These are phyloP conservation scores for Lemur catta DNA, from an alignment of 2,797 vertebrate genomes.

Conservation along the genomic window DNA sequence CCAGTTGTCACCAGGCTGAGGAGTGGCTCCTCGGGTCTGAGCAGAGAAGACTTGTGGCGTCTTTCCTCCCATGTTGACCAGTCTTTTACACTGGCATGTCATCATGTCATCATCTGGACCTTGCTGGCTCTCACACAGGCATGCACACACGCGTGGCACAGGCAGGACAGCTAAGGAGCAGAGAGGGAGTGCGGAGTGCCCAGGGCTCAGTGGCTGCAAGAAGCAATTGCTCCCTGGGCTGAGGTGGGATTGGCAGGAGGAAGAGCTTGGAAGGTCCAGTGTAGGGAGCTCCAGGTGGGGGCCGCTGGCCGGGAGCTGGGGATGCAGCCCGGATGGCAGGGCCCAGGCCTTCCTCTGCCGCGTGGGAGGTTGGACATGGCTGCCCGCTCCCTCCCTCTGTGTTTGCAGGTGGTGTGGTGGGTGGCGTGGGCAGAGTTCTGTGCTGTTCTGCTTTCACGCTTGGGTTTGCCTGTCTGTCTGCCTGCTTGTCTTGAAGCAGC, in stretches of 20 bases:
- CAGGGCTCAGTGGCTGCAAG: not conserved
- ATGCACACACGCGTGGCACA: fast-evolving
- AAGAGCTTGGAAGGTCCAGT: not conserved
- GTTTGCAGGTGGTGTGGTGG: not conserved
- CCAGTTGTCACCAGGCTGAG: not conserved
- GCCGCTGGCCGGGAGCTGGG: not conserved
- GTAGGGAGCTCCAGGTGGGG: not conserved
- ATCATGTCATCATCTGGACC: no score
- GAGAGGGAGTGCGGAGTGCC: not conserved
- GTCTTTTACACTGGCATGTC: not conserved
- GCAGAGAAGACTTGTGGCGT: no score
- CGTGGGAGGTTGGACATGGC: not conserved
- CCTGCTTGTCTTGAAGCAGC: not conserved
- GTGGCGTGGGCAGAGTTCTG: not conserved
- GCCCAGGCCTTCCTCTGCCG: not conserved
- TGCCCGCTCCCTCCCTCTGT: not conserved
- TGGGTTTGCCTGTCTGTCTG: not conserved
- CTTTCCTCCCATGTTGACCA: not conserved
- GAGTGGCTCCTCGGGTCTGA: not conserved
- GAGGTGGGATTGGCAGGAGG: not conserved
- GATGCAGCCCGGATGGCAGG: not conserved
- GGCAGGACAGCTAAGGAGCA: not conserved
- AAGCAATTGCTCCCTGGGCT: not conserved
- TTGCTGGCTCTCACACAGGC: not conserved
- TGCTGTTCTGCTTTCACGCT: no score